A percentile compares a stretch with the other conserved stretches of the same genome.
Evolutionary conservation across 2,888 invertebrate species (phyloP).

Genomic region (Tachystola acroxantha): DNA sequence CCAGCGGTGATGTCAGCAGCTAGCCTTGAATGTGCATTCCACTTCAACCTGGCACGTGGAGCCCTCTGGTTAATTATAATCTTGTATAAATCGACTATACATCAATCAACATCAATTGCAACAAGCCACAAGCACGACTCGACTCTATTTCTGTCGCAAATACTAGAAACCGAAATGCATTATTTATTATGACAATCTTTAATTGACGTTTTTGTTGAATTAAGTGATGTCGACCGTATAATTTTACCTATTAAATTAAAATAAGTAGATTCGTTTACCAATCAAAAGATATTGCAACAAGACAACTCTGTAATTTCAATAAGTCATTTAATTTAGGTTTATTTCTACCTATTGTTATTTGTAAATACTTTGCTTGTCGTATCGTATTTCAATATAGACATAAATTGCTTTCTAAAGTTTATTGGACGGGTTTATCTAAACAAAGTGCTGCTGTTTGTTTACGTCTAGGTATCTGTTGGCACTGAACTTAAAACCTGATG

Average conservation of each 20-base stretch:
- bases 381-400: too few relatives aligned
- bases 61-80: slow-evolving; percentile 37
- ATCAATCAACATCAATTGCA: slow-evolving; percentile 42
- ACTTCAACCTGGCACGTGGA: slow-evolving; percentile 46
- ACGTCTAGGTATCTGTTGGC: slow-evolving; percentile 32
- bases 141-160: slow-evolving; percentile 5
- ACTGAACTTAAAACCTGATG: slow-evolving; percentile 24
- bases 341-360: neutral
- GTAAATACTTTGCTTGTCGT: too few relatives aligned
- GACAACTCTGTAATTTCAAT: too few relatives aligned
- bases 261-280: too few relatives aligned
- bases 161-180: neutral
- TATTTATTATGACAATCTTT: neutral
- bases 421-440: slow-evolving; percentile 24
- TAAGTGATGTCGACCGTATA: too few relatives aligned
- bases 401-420: too few relatives aligned
- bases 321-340: too few relatives aligned
- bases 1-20: slow-evolving; percentile 47
- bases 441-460: slow-evolving; percentile 30
- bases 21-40: slow-evolving; percentile 60
- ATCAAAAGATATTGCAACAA: too few relatives aligned
- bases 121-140: neutral
- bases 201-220: neutral
- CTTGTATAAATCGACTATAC: slow-evolving; percentile 42
- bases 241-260: too few relatives aligned